These are phyloP conservation scores for Xestia rhomboidea DNA, from an alignment of 2,888 invertebrate genomes.

Conservation along the genomic window DNA sequence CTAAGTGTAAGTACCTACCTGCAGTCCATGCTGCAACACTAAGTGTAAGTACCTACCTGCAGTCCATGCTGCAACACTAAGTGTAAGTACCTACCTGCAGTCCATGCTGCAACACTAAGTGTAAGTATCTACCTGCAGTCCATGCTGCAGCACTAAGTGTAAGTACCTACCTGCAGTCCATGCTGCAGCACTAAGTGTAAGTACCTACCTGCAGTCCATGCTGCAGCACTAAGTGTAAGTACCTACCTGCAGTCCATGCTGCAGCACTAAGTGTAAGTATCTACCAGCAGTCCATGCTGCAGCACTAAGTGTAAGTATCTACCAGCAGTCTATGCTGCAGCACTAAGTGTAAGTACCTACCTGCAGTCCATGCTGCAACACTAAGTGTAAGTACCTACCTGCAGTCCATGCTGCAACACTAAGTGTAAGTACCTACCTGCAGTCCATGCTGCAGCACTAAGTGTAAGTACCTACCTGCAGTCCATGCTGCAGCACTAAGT, in stretches of 20 bases:
- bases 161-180: too few species aligned
- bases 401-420: background rate
- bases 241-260: background rate
- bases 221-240: background rate
- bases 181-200: too few species aligned
- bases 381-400: background rate
- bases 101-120: too few species aligned
- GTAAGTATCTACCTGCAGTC: too few species aligned
- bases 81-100: too few species aligned
- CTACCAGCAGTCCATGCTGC: background rate
- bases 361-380: background rate
- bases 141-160: too few species aligned
- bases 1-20: too few species aligned
- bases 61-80: too few species aligned
- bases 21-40: too few species aligned
- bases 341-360: background rate
- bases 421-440: background rate
- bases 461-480: background rate
- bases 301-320: background rate
- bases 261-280: background rate
- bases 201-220: background rate
- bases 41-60: too few species aligned
- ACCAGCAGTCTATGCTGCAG: background rate
- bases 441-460: background rate
- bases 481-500: too few species aligned